Percentiles rank a stretch among this genome's conserved stretches.
phyloP scores from a whole-genome alignment of 2,888 invertebrate genomes.

The Andrena praecox region DNA sequence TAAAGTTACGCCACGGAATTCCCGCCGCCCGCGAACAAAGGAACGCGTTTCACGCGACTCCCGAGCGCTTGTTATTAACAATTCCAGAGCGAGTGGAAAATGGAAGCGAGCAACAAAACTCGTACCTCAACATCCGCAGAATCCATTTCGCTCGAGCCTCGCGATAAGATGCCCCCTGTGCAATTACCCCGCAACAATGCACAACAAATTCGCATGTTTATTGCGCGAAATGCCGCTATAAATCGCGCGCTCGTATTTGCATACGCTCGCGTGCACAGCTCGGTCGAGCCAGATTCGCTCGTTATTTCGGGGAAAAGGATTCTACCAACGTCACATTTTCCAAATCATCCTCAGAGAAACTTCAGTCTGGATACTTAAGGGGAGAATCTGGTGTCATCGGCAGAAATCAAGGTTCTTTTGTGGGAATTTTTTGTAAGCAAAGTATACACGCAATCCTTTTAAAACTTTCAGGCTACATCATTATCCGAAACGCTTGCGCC shows the following conservation, averaged over 20 bases:
- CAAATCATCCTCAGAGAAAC: too few relatives aligned
- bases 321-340: neutral
- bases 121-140: slow-evolving; percentile 15
- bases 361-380: too few relatives aligned
- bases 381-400: too few relatives aligned
- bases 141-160: neutral
- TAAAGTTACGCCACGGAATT: slow-evolving; percentile 17
- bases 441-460: too few relatives aligned
- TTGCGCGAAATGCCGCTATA: neutral
- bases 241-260: slow-evolving; percentile 20
- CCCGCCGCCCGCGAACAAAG: slow-evolving; percentile 31
- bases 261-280: slow-evolving; percentile 27
- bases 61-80: slow-evolving; percentile 12
- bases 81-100: neutral
- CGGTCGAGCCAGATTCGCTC: neutral
- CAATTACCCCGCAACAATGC: slow-evolving; percentile 1
- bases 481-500: too few relatives aligned
- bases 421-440: too few relatives aligned
- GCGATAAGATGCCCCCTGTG: slow-evolving; percentile 15
- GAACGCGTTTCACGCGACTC: neutral
- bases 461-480: too few relatives aligned
- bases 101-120: neutral
- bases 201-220: slow-evolving; percentile 20
- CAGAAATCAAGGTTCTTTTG: too few relatives aligned
- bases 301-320: neutral